Evolutionary conservation across 1,140 invertebrate species (phyloP).

Genomic region (Megalopta genalis): DNA sequence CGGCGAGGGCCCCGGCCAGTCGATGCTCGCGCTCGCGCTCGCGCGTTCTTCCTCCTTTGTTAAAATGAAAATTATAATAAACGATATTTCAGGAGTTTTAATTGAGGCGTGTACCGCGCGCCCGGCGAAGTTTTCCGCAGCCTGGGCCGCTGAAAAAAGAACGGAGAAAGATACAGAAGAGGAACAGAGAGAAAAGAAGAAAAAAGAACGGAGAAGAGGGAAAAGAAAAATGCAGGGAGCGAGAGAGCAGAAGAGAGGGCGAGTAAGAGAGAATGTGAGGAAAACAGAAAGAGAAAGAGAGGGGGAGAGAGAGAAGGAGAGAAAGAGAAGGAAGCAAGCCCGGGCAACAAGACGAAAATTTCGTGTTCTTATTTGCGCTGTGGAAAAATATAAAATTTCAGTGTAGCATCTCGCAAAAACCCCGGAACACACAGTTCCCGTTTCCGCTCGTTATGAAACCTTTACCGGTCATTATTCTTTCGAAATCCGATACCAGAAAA

Average conservation of each 20-base stretch:
- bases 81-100: slow-evolving; percentile 40
- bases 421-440: slow-evolving; percentile 47
- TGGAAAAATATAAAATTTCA: slow-evolving; percentile 61
- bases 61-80: slow-evolving; percentile 44
- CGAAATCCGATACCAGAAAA: slow-evolving; percentile 51
- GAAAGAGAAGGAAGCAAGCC: background rate
- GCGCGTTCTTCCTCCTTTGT: slow-evolving; percentile 10
- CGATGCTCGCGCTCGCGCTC: too few species aligned
- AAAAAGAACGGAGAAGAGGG: too few species aligned
- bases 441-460: slow-evolving; percentile 51
- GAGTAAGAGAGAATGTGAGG: too few species aligned
- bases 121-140: background rate
- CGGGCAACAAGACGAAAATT: slow-evolving; percentile 27
- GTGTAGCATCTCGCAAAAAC: slow-evolving; percentile 53
- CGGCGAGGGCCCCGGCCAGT: too few species aligned
- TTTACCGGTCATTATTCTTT: slow-evolving; percentile 60
- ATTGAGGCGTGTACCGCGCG: slow-evolving; percentile 31
- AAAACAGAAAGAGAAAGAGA: too few species aligned
- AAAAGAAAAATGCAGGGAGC: too few species aligned
- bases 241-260: too few species aligned
- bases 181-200: too few species aligned
- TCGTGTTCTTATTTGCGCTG: slow-evolving; percentile 55
- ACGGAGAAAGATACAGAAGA: too few species aligned
- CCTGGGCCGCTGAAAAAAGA: background rate
- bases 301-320: too few species aligned